Conservation (phyloP, 2,797 vertebrate genomes). For the Poecilia picta region DNA sequence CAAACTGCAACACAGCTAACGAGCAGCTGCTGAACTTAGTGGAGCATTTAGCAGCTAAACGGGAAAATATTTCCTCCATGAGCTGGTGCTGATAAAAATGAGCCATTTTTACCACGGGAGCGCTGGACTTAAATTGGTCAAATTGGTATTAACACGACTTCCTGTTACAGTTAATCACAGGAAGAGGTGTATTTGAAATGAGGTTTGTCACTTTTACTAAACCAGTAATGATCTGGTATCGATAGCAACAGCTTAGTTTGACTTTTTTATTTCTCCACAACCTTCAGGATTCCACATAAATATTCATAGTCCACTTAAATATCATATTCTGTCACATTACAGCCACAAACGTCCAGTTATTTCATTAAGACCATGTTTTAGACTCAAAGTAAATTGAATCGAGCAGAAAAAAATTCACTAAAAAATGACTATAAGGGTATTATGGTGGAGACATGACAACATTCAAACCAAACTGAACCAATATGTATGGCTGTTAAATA, state of each 20-base stretch:
- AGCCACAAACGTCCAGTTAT: not conserved
- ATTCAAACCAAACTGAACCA: not conserved
- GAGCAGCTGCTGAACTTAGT: constrained; percentile 11
- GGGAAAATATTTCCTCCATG: not conserved
- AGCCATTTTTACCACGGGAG: not conserved
- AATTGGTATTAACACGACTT: not conserved
- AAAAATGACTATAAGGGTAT: not conserved
- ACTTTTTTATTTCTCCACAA: not conserved
- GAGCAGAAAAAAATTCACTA: not conserved
- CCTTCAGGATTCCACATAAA: no score
- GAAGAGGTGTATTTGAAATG: not conserved
- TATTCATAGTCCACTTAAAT: not conserved
- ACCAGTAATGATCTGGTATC: not conserved
- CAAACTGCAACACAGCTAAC: constrained; percentile 4
- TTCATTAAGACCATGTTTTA: not conserved
- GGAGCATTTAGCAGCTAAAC: constrained; percentile 16
- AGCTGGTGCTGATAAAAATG: not conserved
- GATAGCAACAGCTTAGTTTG: not conserved
- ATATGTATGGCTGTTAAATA: not conserved
- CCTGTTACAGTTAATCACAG: not conserved
- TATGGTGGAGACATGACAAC: not conserved
- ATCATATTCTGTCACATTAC: not conserved
- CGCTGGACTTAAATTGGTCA: not conserved
- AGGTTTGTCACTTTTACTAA: not conserved
- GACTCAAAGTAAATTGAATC: not conserved